Evolutionary conservation across 2,888 invertebrate genomes (phyloP).

Genomic region (Spisula solida): DNA sequence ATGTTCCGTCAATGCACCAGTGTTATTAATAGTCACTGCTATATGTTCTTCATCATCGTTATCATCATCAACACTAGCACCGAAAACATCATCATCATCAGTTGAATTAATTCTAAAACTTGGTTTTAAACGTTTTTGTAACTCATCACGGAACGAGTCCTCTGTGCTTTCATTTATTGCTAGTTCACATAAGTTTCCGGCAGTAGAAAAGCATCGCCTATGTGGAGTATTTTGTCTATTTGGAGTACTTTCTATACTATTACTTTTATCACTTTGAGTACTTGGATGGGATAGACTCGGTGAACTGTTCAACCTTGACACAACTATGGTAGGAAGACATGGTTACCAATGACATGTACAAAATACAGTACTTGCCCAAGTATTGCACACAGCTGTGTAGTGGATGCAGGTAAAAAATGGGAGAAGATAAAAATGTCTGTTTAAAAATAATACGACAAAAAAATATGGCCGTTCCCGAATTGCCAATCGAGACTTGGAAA

Average conservation of each 20-base stretch:
- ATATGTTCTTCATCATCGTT: neutral
- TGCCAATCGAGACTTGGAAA: too few species aligned
- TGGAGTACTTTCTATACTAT: neutral
- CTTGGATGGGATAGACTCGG: conserved; percentile 27
- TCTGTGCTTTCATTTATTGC: conserved; percentile 18
- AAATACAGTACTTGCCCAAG: neutral
- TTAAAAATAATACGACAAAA: too few species aligned
- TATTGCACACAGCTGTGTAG: too few species aligned
- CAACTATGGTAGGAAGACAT: conserved; percentile 15
- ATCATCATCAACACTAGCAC: neutral
- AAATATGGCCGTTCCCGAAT: too few species aligned
- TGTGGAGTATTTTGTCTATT: conserved; percentile 21
- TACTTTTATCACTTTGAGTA: conserved; percentile 8
- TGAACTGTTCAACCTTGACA: conserved; percentile 21
- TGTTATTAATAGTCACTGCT: neutral
- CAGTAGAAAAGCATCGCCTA: neutral
- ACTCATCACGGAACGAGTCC: conserved; percentile 27
- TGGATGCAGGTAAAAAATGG: too few species aligned
- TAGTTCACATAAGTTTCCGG: conserved; percentile 16
- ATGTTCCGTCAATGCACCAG: conserved; percentile 18
- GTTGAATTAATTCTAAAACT: neutral
- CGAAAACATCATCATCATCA: neutral
- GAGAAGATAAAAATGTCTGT: neutral
- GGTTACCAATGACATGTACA: neutral
- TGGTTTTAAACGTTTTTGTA: conserved; percentile 15